Conservation (phyloP, 2,888 invertebrate species). For the Capitulum mitella region DNA sequence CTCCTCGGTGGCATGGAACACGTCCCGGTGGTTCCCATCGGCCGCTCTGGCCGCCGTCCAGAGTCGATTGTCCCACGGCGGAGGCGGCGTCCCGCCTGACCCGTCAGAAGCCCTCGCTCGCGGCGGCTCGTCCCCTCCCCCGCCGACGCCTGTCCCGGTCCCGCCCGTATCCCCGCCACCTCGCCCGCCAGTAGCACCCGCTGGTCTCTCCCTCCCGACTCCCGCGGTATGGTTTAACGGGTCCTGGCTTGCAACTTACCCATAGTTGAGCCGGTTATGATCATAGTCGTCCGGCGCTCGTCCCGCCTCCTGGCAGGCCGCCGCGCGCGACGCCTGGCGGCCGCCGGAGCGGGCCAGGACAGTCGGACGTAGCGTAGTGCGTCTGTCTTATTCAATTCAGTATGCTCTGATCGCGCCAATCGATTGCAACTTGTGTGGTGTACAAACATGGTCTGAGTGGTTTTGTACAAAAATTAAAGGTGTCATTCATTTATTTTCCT, state of each 20-base stretch:
- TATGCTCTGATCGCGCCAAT: background rate
- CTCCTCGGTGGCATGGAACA: too few relatives aligned
- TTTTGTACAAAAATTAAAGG: conserved; percentile 13
- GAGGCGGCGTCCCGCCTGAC: too few relatives aligned
- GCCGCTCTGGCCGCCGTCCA: too few relatives aligned
- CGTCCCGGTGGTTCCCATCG: too few relatives aligned
- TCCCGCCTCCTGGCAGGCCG: background rate
- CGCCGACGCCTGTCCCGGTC: too few relatives aligned
- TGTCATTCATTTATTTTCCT: conserved; percentile 20
- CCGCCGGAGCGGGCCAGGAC: background rate
- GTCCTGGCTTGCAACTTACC: background rate
- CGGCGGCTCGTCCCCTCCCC: too few relatives aligned
- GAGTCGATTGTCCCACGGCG: too few relatives aligned
- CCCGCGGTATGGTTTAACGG: background rate
- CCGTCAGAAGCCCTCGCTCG: too few relatives aligned
- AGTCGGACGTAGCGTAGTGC: background rate
- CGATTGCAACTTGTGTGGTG: conserved; percentile 3
- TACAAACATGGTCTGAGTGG: background rate
- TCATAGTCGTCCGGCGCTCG: background rate
- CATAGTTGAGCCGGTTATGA: background rate
- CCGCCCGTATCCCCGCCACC: too few relatives aligned
- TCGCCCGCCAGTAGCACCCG: too few relatives aligned
- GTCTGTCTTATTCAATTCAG: background rate
- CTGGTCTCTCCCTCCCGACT: too few relatives aligned
- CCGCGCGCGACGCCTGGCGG: background rate